A percentile compares a stretch with the other conserved stretches of the same genome.
These are phyloP conservation scores for Vanacampus margaritifer DNA, from an alignment of 2,113 vertebrate species.

Conservation along the genomic window DNA sequence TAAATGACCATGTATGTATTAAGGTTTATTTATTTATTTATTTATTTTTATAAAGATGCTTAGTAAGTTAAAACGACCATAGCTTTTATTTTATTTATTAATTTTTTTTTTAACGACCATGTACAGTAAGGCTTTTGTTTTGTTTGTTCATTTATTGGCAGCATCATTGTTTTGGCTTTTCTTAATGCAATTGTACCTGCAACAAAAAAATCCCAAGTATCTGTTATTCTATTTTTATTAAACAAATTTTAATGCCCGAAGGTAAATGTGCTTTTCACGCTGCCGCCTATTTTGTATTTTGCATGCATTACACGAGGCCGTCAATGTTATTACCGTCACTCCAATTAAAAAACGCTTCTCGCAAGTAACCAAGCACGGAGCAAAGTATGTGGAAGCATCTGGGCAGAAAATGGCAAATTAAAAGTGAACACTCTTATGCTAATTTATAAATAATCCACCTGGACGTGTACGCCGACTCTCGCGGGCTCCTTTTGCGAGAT, in stretches of 20 bases:
- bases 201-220: not conserved
- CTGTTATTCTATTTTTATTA: not conserved
- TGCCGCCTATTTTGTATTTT: not conserved
- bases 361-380: slow-evolving; percentile 52
- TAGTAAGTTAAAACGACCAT: too few relatives aligned
- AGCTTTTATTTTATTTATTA: too few relatives aligned
- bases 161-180: not conserved
- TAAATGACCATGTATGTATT: too few relatives aligned
- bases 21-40: too few relatives aligned
- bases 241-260: not conserved
- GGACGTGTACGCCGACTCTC: slow-evolving; percentile 15
- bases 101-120: too few relatives aligned
- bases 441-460: slow-evolving; percentile 64
- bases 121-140: too few relatives aligned
- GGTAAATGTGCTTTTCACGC: not conserved
- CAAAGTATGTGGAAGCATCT: slow-evolving; percentile 48
- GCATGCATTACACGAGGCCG: slow-evolving; percentile 24
- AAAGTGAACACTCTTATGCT: slow-evolving; percentile 65
- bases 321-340: slow-evolving; percentile 27
- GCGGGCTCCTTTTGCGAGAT: slow-evolving; percentile 9
- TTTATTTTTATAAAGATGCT: too few relatives aligned
- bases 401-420: slow-evolving; percentile 69
- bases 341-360: slow-evolving; percentile 60
- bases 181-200: not conserved
- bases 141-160: too few relatives aligned